Evolutionary conservation across 2,113 vertebrate genomes (phyloP).

Genomic region (Triplophysa rosa): DNA sequence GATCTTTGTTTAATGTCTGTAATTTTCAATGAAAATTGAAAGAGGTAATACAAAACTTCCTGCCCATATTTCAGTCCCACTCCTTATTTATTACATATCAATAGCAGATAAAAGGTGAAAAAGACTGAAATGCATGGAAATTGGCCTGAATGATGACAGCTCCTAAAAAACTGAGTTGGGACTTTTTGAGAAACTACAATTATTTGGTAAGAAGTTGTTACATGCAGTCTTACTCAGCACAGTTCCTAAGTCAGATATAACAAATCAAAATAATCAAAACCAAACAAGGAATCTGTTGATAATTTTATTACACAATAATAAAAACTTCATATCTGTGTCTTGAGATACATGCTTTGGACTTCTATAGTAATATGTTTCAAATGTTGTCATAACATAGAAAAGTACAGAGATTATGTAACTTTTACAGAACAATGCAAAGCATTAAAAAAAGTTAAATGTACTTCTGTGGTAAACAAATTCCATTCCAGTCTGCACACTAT

Average conservation of each 20-base stretch:
- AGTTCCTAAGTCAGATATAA: not conserved
- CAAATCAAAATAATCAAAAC: not conserved
- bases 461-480: slow-evolving; percentile 5
- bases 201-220: not conserved
- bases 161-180: too few species aligned
- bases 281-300: not conserved
- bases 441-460: slow-evolving; percentile 13
- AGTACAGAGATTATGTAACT: not conserved
- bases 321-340: not conserved
- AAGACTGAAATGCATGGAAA: too few species aligned
- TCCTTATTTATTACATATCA: too few species aligned
- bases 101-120: too few species aligned
- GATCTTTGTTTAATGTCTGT: too few species aligned
- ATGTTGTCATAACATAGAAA: slow-evolving; percentile 27
- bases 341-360: slow-evolving; percentile 8
- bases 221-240: not conserved
- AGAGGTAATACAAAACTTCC: too few species aligned
- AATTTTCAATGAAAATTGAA: too few species aligned
- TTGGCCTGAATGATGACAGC: too few species aligned
- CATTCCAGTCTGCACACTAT: not conserved
- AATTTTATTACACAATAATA: slow-evolving; percentile 53
- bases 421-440: not conserved
- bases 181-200: not conserved
- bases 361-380: not conserved
- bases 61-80: too few species aligned